phyloP scores from a whole-genome alignment of 2,797 vertebrate genomes.

The Oryzias dopingdopingensis region DNA sequence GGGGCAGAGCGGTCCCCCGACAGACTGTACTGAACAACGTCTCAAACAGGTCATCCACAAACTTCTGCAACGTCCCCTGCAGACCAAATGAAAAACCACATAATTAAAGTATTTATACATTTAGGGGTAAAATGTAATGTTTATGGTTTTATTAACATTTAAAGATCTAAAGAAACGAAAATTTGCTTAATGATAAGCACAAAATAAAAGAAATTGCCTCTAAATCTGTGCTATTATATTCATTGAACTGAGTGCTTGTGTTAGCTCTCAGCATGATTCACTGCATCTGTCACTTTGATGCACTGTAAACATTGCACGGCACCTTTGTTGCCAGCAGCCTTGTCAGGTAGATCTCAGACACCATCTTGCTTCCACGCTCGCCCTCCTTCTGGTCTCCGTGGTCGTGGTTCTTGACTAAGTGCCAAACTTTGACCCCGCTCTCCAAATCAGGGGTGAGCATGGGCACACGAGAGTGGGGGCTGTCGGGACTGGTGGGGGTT shows the following conservation, averaged over 20 bases:
- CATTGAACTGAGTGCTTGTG: too few relatives aligned
- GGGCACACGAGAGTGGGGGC: conserved; percentile 89
- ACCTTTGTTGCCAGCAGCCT: conserved; percentile 94
- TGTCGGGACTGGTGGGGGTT: conserved; percentile 91
- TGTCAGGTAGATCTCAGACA: conserved; percentile 96
- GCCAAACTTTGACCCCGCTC: conserved; percentile 95
- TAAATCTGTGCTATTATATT: too few relatives aligned
- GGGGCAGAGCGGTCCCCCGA: conserved; percentile 89
- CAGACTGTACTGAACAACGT: conserved; percentile 96
- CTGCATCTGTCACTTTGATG: too few relatives aligned
- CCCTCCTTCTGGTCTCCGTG: conserved; percentile 96
- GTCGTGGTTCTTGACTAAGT: conserved; percentile 95
- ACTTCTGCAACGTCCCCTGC: conserved; percentile 97
- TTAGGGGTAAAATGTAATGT: not conserved
- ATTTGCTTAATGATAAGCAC: not conserved
- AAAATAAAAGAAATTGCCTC: not conserved
- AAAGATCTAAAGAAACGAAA: not conserved
- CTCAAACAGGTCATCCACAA: conserved; percentile 95
- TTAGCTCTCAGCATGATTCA: not conserved
- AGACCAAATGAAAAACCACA: not conserved
- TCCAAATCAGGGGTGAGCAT: conserved; percentile 97
- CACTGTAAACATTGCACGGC: conserved; percentile 5
- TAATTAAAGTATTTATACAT: not conserved
- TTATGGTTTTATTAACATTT: not conserved
- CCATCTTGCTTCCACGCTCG: conserved; percentile 96